Percentiles rank a stretch among this genome's conserved stretches.
Evolutionary conservation across 2,888 invertebrate species (phyloP).

Genomic region (Hedychridium roseum): DNA sequence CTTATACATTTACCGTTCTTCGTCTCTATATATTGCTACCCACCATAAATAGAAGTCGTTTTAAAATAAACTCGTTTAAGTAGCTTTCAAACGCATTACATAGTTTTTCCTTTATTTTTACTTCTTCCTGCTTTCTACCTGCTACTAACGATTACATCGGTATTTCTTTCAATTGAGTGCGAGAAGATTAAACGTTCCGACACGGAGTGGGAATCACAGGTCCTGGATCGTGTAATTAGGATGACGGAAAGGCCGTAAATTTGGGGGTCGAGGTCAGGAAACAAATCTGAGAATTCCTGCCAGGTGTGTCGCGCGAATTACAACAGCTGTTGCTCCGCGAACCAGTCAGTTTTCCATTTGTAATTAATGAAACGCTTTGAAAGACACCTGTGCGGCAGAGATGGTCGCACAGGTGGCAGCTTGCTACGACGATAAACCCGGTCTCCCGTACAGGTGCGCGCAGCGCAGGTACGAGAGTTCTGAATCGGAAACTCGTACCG

Average conservation of each 20-base stretch:
- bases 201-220: too few species aligned
- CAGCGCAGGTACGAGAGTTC: constrained; percentile 31
- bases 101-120: too few species aligned
- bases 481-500: constrained; percentile 38
- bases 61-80: too few species aligned
- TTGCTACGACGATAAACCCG: constrained; percentile 38
- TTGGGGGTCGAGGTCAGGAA: constrained; percentile 12
- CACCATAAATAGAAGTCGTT: too few species aligned
- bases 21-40: too few species aligned
- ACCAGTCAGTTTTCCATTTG: constrained; percentile 40
- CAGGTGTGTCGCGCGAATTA: constrained; percentile 27
- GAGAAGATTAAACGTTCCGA: too few species aligned
- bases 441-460: constrained; percentile 40
- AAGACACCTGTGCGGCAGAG: constrained; percentile 53
- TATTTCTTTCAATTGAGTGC: too few species aligned
- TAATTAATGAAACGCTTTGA: constrained; percentile 54
- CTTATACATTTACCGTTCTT: too few species aligned
- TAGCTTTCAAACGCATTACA: too few species aligned
- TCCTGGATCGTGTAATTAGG: too few species aligned
- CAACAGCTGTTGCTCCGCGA: constrained; percentile 17
- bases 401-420: constrained; percentile 46
- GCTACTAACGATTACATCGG: too few species aligned
- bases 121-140: too few species aligned
- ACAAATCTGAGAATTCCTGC: constrained; percentile 8
- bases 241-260: neutral